These are phyloP conservation scores for Benthosema pterotum DNA, from an alignment of 2,797 vertebrate genomes.

Conservation along the genomic window DNA sequence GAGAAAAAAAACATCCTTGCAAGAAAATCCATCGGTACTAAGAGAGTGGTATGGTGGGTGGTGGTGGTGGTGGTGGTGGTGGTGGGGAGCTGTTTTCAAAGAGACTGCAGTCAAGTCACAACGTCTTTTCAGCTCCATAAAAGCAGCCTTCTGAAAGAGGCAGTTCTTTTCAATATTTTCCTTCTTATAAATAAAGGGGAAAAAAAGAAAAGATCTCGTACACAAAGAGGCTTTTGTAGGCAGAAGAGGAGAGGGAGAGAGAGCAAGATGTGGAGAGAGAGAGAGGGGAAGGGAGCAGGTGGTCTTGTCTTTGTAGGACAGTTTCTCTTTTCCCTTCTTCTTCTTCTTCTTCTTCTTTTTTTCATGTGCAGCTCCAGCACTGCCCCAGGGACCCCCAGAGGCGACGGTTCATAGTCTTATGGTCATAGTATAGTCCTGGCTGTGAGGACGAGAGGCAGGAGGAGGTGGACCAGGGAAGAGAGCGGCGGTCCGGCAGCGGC, in stretches of 20 bases:
- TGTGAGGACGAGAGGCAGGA: slow-evolving; percentile 87
- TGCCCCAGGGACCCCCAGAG: slow-evolving; percentile 41
- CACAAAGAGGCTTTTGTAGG: slow-evolving; percentile 55
- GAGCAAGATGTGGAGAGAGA: background rate
- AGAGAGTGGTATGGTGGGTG: slow-evolving; percentile 10
- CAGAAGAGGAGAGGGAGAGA: slow-evolving; percentile 44
- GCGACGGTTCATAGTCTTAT: too few species aligned
- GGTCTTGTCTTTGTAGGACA: slow-evolving; percentile 56
- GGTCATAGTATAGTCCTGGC: slow-evolving; percentile 93
- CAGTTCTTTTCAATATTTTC: slow-evolving; percentile 53
- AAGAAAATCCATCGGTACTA: slow-evolving; percentile 51
- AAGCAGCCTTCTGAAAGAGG: slow-evolving; percentile 56
- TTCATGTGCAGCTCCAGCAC: slow-evolving; percentile 50
- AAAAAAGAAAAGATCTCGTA: slow-evolving; percentile 40
- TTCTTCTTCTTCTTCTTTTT: too few species aligned
- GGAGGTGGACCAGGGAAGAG: slow-evolving; percentile 80
- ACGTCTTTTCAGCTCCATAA: slow-evolving; percentile 55
- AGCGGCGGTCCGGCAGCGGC: slow-evolving; percentile 81
- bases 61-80: background rate
- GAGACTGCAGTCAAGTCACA: slow-evolving; percentile 42
- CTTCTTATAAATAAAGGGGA: slow-evolving; percentile 47
- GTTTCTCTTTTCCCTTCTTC: slow-evolving; percentile 39
- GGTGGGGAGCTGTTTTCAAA: slow-evolving; percentile 38
- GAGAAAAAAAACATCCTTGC: slow-evolving; percentile 50
- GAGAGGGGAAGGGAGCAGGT: slow-evolving; percentile 42